Evolutionary conservation across 53 echinoderm and acorn worm genomes (phyloP), one percentile per base, ranked within the genome.

Genomic region (Zoroaster sp.): DNA sequence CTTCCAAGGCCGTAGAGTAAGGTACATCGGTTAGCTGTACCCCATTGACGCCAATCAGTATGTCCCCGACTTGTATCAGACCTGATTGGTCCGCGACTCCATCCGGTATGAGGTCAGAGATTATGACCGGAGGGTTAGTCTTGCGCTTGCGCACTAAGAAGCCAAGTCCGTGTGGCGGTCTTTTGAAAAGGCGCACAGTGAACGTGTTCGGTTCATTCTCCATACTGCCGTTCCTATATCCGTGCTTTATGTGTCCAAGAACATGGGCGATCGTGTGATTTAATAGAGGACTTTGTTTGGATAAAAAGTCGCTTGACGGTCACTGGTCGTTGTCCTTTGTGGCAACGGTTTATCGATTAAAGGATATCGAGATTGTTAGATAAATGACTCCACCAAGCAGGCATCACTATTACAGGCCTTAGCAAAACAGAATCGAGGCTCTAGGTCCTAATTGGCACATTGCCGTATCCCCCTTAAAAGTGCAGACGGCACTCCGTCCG

Each of bases 121-220:
- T 94, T 13, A 97, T 87, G 43, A 97, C 95, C 28, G 98, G 95
- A 4, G 98, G 98, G 73, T 97, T 97, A 83, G 92, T 93, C 63
- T 97, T 97, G 69, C 98, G 94, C 86, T 97, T 97, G 75, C 97
- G 90, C 80, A 97, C 97, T n/a, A 97, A 66, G 73, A 97, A 97
- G 36, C 97, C 97, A 38, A 97, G 91, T 38, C 97, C 97, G 38
- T 94, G 94, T 42, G 97, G 97, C 25, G 95, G 97, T 78, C 95
- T 92, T 86, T 97, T 97, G 63, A 94, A 86, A 17, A 97, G 94
- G 51, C 97, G 92, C 66, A 97, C 94, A 3, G 97, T 95, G 66
- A 97, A 97, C 76, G 97, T 97, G 73, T 97, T 97, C 4, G 93
- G 95, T 69, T 97, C 97, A 85, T 93, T 91, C 73, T 93, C 93